Evolutionary conservation across 2,797 vertebrate species (phyloP), one percentile per base, ranked within the genome.

Genomic region (Anabacerthia variegaticeps): DNA sequence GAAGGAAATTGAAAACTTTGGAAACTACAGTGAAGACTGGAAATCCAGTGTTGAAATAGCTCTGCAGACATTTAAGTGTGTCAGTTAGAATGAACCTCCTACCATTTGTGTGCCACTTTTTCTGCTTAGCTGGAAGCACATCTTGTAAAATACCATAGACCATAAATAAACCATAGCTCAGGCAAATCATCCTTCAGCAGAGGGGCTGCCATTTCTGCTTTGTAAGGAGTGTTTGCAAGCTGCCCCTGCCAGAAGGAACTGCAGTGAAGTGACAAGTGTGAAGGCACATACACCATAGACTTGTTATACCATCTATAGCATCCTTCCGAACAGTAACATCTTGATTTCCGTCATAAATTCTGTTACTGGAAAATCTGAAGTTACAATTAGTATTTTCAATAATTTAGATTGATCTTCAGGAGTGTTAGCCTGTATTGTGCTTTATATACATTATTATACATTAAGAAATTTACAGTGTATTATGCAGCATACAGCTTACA

Each of bases 151-250:
- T 65, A 55, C 62, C 23, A 22, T 20, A 63, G 92, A 66, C 37
- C 58, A 77, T 85, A 94, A 91, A 92, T 82, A 95, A 93, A 72
- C 32, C 86, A 73, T 85, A 75, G 76, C 58, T 89, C 32, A 58
- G 58, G 77, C 54, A 84, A 21, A 44, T 76, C 58, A 62, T 77
- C 27, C 34, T 80, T 74, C 68, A 36, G 34, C 4, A 1, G 44
- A 80, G 34, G 18, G n/a, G n/a, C 75, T 88, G 82, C 56, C 68
- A 23, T 32, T 67, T 91, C 65, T 83, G 56, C 76, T 95, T 77
- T 52, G 48, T 17, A 69, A 77, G 24, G 48, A 80, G 30, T 5
- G 1, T 61, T 74, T 92, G 41, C 68, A 37, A 71, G 49, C 65
- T 89, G 54, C 30, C 39, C 15, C 62, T 71, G 76, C 66, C 61